Evolutionary conservation across 2,797 vertebrate species (phyloP).

Genomic region (Picus viridis): DNA sequence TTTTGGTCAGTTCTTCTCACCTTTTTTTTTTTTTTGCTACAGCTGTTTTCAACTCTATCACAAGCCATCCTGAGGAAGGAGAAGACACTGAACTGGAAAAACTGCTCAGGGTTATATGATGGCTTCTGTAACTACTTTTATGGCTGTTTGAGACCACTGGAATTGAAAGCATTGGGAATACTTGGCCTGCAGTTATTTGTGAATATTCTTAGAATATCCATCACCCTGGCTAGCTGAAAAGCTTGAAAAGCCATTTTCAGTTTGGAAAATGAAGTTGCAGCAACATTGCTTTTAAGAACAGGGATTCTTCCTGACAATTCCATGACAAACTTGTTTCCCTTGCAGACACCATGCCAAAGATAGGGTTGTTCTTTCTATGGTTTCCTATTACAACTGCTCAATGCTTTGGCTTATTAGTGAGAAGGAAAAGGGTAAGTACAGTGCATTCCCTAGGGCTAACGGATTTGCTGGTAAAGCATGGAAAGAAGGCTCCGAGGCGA

Average conservation of each 20-base stretch:
- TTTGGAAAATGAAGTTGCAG: not conserved
- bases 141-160: not conserved
- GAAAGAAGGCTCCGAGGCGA: no score
- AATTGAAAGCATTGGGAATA: not conserved
- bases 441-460: not conserved
- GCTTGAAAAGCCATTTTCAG: not conserved
- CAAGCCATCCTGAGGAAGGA: not conserved
- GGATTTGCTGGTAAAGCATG: not conserved
- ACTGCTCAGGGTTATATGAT: not conserved
- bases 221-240: not conserved
- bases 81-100: slow-evolving; percentile 1
- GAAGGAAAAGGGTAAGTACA: not conserved
- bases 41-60: not conserved
- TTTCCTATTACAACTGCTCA: not conserved
- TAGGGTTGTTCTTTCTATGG: not conserved
- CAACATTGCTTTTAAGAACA: not conserved
- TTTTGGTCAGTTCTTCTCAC: not conserved
- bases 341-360: not conserved
- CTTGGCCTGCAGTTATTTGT: not conserved
- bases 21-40: not conserved
- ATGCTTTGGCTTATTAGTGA: not conserved
- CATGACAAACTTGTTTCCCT: not conserved
- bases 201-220: not conserved
- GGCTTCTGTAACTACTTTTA: not conserved
- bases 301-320: not conserved